Base-by-base conservation (phyloP, 1,140 invertebrate species). In the Philaenus spumarius region DNA sequence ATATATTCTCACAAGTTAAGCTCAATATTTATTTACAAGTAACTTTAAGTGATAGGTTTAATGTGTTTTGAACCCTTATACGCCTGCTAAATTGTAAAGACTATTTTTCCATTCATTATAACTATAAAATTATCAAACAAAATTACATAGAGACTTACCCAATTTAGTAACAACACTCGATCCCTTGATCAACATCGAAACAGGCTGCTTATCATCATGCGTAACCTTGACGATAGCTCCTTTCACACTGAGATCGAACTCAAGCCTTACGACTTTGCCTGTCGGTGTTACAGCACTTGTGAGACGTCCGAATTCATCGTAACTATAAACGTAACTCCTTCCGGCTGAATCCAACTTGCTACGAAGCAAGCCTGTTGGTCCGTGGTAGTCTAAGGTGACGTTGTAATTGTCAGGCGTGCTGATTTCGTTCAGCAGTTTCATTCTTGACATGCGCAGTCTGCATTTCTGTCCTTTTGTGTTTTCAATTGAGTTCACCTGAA, bases 401-500 rank as follows among this genome's bases (percentile, higher is more conserved):
- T 93, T 93, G 65, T 91, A 90, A 74, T 95, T 94, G 66, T 95
- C 90, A 0, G 92, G 89, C 1, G 91, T 91, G 62, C 85, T 86
- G 14, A 96, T 76, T 68, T 91, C 89, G 68, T 95, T 88, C 1
- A 97, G 73, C 79, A 93, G 86, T 65, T 89, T 86, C 82, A 93
- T 90, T 62, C 88, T 77, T 17, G 60, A 62, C 87, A 95, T 93
- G 62, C 83, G 82, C 1, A 97, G 74, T 43, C 90, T 79, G 64
- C 92, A 95, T 71, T 95, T 95, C 64, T 95, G 90, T 0, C 91
- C 92, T 71, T 92, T 91, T 0, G 93, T 93, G 64, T 96, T 95
- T 72, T 96, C 90, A 59, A 97, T 95, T 0, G 91, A 93, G 62
- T 94, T 94, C 1, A 95, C 92, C 69, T 75, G 65, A 23, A 56